Evolutionary conservation across 1,140 invertebrate genomes (phyloP).

Genomic region (Drosophila quadrilineata): DNA sequence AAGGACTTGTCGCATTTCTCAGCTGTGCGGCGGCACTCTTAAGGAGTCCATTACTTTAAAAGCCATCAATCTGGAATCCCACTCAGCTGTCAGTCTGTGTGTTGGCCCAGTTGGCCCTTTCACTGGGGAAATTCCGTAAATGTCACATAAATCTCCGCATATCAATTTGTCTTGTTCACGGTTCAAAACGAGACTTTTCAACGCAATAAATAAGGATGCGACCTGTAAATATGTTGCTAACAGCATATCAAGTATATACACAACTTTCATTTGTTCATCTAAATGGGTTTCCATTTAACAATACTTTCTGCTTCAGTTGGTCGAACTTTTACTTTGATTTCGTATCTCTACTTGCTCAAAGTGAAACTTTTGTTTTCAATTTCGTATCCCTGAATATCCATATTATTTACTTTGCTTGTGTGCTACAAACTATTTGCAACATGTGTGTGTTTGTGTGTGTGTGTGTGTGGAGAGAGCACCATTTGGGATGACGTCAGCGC

Average conservation of each 20-base stretch:
- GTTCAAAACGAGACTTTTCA: slow-evolving; percentile 10
- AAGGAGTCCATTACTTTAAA: slow-evolving; percentile 3
- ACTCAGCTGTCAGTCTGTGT: background rate
- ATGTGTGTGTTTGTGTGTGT: background rate
- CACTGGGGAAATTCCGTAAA: slow-evolving; percentile 25
- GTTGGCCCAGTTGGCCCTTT: background rate
- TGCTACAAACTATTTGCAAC: background rate
- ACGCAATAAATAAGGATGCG: background rate
- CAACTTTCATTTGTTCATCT: background rate
- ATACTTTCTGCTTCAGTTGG: background rate
- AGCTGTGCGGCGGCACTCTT: background rate
- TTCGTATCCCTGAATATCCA: slow-evolving; percentile 10
- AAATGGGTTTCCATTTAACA: background rate
- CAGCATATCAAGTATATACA: background rate
- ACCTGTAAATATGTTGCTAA: background rate
- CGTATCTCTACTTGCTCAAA: background rate
- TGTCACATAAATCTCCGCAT: slow-evolving; percentile 17
- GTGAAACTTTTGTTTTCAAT: slow-evolving; percentile 26
- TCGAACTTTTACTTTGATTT: background rate
- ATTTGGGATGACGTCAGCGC: too few relatives aligned
- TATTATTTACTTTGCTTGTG: slow-evolving; percentile 19
- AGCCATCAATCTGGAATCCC: slow-evolving; percentile 21
- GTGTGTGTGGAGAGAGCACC: slow-evolving; percentile 2
- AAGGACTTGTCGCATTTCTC: background rate
- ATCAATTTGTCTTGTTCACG: slow-evolving; percentile 33